Conservation (phyloP, 1,140 invertebrate genomes). For the Lineus longissimus region DNA sequence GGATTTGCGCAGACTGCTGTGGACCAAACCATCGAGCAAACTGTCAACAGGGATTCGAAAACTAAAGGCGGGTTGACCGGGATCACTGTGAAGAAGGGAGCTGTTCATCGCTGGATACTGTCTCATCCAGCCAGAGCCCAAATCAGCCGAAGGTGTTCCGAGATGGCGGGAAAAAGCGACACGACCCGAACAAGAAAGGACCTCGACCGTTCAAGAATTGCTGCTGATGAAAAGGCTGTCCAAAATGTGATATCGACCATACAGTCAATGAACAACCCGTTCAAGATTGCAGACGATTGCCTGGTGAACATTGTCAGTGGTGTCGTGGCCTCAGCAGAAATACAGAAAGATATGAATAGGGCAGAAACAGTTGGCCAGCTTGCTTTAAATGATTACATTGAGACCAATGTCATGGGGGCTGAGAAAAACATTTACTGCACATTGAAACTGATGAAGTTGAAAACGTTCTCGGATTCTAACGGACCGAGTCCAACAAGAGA, state of each 20-base stretch:
- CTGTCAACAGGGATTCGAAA: slow-evolving; percentile 13
- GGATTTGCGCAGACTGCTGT: slow-evolving; percentile 5
- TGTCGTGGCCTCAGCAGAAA: too few relatives aligned
- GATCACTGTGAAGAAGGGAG: not conserved
- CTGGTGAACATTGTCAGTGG: slow-evolving; percentile 1
- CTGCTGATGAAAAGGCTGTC: slow-evolving; percentile 10
- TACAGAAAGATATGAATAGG: too few relatives aligned
- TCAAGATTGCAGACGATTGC: not conserved
- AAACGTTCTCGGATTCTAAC: too few relatives aligned
- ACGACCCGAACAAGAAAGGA: not conserved
- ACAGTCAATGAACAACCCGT: slow-evolving; percentile 14
- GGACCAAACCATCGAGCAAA: slow-evolving; percentile 15
- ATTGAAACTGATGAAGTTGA: too few relatives aligned
- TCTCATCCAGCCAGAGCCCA: not conserved
- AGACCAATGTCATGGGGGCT: too few relatives aligned
- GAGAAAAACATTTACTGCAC: too few relatives aligned
- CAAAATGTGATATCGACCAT: not conserved
- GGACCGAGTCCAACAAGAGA: too few relatives aligned
- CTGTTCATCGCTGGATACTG: slow-evolving; percentile 5
- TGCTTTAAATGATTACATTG: too few relatives aligned
- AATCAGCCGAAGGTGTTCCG: not conserved
- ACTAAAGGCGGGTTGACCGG: slow-evolving; percentile 10
- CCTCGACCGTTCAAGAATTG: slow-evolving; percentile 2
- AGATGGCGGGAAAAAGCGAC: slow-evolving; percentile 1
- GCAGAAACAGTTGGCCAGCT: too few relatives aligned